Evolutionary conservation across 2,797 vertebrate genomes (phyloP).

Genomic region (Xenentodon cancila): DNA sequence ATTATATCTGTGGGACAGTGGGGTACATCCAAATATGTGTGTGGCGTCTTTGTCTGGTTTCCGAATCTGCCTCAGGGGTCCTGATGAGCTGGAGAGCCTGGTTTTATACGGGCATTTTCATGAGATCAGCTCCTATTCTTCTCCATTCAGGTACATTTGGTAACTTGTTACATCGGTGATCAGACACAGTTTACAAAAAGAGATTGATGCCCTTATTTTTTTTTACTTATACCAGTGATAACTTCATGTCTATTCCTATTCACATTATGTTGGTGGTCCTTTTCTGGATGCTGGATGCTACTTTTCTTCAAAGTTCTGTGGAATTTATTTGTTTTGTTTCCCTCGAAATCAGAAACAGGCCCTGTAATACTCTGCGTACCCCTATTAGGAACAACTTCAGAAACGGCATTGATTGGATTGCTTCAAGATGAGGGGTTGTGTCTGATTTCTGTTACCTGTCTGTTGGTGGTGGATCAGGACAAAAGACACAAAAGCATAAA

Average conservation of each 20-base stretch:
- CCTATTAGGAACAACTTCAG: slow-evolving; percentile 54
- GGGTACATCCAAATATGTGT: slow-evolving; percentile 63
- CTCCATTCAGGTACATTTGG: neutral
- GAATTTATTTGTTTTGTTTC: slow-evolving; percentile 57
- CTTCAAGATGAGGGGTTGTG: slow-evolving; percentile 61
- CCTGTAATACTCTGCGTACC: slow-evolving; percentile 15
- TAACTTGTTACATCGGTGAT: slow-evolving; percentile 14
- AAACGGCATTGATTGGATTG: slow-evolving; percentile 49
- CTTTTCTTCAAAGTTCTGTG: slow-evolving; percentile 26
- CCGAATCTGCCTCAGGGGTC: slow-evolving; percentile 27
- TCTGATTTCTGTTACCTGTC: slow-evolving; percentile 55
- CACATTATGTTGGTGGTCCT: slow-evolving; percentile 34
- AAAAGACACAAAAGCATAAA: slow-evolving; percentile 43
- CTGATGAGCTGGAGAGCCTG: slow-evolving; percentile 14
- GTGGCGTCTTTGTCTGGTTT: slow-evolving; percentile 53
- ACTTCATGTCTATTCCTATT: slow-evolving; percentile 35
- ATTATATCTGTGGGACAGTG: slow-evolving; percentile 73
- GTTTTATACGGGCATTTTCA: slow-evolving; percentile 10
- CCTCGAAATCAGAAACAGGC: slow-evolving; percentile 64
- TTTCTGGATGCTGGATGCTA: slow-evolving; percentile 25
- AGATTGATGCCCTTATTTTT: slow-evolving; percentile 17
- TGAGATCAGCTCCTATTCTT: slow-evolving; percentile 1
- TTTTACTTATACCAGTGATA: slow-evolving; percentile 20
- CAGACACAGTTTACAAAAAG: slow-evolving; percentile 28
- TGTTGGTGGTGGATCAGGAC: slow-evolving; percentile 30